Conservation (phyloP, 2,797 vertebrate species). For the Platyrinchus mystaceus region DNA sequence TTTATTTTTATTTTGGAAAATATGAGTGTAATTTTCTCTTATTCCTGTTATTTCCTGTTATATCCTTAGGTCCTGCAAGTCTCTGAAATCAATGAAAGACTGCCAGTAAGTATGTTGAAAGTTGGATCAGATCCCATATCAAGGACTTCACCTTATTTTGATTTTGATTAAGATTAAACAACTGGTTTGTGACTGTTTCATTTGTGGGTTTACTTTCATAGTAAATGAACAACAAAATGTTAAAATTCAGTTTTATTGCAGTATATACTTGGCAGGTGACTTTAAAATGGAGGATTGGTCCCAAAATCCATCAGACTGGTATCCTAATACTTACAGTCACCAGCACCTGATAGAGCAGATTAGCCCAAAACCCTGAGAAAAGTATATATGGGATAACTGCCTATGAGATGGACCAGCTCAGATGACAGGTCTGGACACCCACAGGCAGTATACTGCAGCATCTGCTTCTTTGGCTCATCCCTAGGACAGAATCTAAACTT, state of each 20-base stretch:
- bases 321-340: background rate
- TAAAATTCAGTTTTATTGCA: background rate
- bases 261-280: background rate
- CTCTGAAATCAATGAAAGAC: background rate
- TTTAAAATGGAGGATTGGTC: background rate
- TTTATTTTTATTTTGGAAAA: background rate
- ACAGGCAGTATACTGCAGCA: background rate
- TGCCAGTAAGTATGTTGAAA: background rate
- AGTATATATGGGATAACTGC: background rate
- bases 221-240: background rate
- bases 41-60: background rate
- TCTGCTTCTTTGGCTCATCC: background rate
- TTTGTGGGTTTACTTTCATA: background rate
- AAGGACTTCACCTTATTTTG: background rate
- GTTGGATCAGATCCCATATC: background rate
- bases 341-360: background rate
- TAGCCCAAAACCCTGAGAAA: background rate
- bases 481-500: background rate
- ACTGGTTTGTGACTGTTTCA: background rate
- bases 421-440: background rate
- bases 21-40: background rate
- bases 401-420: rapidly evolving
- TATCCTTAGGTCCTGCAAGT: background rate
- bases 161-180: background rate
- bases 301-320: background rate